Base-by-base conservation (phyloP, 2,888 invertebrate species). In the Cordilura impudica region DNA sequence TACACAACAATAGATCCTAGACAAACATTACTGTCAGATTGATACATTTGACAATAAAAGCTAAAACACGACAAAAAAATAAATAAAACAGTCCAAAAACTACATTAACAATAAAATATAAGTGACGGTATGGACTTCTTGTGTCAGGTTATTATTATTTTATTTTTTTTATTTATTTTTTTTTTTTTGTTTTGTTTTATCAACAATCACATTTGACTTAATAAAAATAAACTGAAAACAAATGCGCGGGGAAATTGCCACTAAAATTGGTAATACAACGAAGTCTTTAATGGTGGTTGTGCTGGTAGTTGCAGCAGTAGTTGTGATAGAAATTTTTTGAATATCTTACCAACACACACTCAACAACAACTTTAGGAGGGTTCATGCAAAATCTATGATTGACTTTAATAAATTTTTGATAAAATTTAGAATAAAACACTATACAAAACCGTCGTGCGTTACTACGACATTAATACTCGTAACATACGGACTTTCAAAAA, bases 121-220 rank as follows among this genome's bases (percentile, higher is more conserved):
- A 65, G 45, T 70, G 56, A 66, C 43, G 66, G 53, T 53, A 60
- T 66, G 23, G 23, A 73, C 51, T 66, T 65, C 31, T 61, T 35
- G 56, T 16, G 67, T 45, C 43, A 43, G 2, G 67, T 74, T 73
- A 81, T 66, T 45, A 79, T 67, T 45, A 1, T 26, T 16, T 54
- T 5, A 56, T 7, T 63, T 31, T 53, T 19, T 31, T 19, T 47
- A n/a, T 54, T 12, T 45, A 31, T 23, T 51, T 67, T 19, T 47
- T 10, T 19, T 2, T 67, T 54, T 39, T 31, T 67, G 81, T 81
- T 81, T 76, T 81, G 73, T 70, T 72, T 86, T 87, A 87, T 86
- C 87, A 86, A 83, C 84, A 87, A 86, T 86, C 86, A 83, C 84
- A 84, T 85, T 87, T 85, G 84, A 83, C 84, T 82, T 85, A 87